phyloP scores from a whole-genome alignment of 2,797 vertebrate species.

The Chelidonichthys spinosus region DNA sequence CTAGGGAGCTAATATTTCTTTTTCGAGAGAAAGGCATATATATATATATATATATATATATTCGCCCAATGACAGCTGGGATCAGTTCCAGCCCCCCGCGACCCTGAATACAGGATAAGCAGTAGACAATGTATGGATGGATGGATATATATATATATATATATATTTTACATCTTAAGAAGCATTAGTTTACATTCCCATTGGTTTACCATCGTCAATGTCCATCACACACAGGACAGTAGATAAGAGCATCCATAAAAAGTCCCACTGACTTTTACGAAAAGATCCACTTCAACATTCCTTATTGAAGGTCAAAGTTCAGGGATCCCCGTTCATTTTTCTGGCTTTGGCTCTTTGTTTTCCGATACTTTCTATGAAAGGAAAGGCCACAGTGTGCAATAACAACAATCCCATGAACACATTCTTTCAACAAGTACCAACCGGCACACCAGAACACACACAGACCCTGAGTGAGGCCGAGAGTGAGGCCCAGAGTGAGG shows the following conservation, averaged over 20 bases:
- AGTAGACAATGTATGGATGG: too few relatives aligned
- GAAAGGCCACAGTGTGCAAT: constrained; percentile 31
- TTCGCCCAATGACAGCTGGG: too few relatives aligned
- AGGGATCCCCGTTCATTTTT: not conserved
- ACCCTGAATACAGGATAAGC: too few relatives aligned
- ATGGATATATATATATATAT: too few relatives aligned
- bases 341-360: not conserved
- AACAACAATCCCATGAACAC: constrained; percentile 56
- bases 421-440: constrained; percentile 73
- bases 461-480: not conserved
- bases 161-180: not conserved
- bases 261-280: not conserved
- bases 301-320: constrained; percentile 22
- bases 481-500: constrained; percentile 25
- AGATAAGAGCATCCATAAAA: not conserved
- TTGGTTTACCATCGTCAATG: not conserved
- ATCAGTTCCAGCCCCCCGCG: too few relatives aligned
- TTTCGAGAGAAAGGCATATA: too few relatives aligned
- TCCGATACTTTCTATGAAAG: constrained; percentile 11
- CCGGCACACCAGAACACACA: constrained; percentile 38
- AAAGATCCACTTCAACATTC: constrained; percentile 15
- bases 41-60: too few relatives aligned
- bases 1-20: too few relatives aligned
- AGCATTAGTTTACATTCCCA: not conserved
- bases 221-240: not conserved